Conservation (phyloP, 2,888 invertebrate species). For the Amphimallon solstitiale region DNA sequence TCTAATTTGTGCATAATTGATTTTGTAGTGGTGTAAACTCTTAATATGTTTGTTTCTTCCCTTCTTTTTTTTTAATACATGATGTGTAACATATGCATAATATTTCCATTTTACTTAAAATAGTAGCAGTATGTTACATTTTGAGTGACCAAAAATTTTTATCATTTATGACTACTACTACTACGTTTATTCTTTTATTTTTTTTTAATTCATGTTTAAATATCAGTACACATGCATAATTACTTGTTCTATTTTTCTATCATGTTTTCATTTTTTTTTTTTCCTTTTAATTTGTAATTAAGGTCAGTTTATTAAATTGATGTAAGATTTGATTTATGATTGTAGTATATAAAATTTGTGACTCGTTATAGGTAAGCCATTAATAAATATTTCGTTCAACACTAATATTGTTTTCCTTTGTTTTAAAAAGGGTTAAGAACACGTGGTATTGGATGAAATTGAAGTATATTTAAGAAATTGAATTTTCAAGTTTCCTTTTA, state of each 20-base stretch:
- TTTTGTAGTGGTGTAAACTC: conserved; percentile 41
- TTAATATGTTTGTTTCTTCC: conserved; percentile 31
- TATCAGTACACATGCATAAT: background rate
- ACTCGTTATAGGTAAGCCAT: conserved; percentile 50
- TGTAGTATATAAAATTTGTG: conserved; percentile 34
- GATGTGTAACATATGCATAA: conserved; percentile 21
- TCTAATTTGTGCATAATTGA: conserved; percentile 28
- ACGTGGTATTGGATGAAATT: conserved; percentile 84
- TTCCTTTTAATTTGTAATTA: conserved; percentile 25
- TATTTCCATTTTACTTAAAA: background rate
- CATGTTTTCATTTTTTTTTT: background rate
- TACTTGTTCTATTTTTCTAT: conserved; percentile 9
- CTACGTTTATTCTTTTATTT: background rate
- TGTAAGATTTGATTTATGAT: conserved; percentile 1
- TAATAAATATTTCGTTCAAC: conserved; percentile 57
- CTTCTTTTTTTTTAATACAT: conserved; percentile 36
- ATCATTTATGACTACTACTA: background rate
- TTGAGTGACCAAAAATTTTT: conserved; percentile 1
- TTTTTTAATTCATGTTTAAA: background rate
- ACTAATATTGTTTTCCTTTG: conserved; percentile 80
- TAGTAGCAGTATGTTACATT: background rate
- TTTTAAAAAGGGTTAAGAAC: conserved; percentile 85
- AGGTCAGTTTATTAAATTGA: conserved; percentile 34
- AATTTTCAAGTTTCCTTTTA: conserved; percentile 47
- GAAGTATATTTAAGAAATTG: conserved; percentile 55